Percentiles rank a stretch among this genome's conserved stretches.
Conservation (phyloP, 2,113 vertebrate species). For the Phrynosoma platyrhinos region DNA sequence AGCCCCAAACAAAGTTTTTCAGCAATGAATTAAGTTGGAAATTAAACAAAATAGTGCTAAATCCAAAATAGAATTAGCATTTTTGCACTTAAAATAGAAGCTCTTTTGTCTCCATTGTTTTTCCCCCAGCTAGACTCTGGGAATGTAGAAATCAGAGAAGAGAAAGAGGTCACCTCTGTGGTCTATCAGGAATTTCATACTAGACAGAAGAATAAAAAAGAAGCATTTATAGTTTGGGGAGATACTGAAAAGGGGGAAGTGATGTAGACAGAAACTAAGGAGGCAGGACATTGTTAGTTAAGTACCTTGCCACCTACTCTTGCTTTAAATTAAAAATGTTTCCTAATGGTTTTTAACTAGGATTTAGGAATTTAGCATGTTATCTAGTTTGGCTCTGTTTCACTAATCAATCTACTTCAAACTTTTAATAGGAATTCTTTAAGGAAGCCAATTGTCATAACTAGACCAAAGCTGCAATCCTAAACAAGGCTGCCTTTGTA, state of each 20-base stretch:
- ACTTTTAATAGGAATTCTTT: neutral
- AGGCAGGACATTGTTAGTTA: neutral
- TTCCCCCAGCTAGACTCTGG: neutral
- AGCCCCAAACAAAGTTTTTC: neutral
- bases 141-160: neutral
- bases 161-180: neutral
- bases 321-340: neutral
- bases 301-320: neutral
- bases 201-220: neutral
- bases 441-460: neutral
- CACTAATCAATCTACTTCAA: neutral
- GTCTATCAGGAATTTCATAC: neutral
- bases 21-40: neutral
- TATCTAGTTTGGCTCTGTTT: neutral
- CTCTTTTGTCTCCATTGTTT: no score
- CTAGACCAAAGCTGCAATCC: neutral
- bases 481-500: neutral
- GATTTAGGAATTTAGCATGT: neutral
- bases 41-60: slow-evolving; percentile 3
- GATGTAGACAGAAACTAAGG: neutral
- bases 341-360: neutral
- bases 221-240: neutral
- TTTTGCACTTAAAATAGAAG: neutral
- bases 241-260: neutral
- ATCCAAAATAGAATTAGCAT: neutral